A percentile compares a stretch with the other conserved stretches of the same genome.
These are phyloP conservation scores for Germaria angustata DNA, from an alignment of 2,888 invertebrate genomes.

Conservation along the genomic window DNA sequence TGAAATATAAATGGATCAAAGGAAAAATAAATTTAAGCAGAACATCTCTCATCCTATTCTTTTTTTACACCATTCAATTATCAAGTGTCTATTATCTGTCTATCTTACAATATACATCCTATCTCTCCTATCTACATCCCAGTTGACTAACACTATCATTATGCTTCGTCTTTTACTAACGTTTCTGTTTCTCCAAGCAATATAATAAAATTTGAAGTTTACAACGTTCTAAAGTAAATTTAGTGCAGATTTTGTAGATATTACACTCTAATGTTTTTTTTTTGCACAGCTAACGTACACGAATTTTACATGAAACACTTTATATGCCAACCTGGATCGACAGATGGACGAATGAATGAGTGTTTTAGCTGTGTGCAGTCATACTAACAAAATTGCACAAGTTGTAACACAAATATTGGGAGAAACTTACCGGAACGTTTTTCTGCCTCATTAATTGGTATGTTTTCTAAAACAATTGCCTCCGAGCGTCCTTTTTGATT, in stretches of 20 bases:
- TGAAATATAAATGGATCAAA: too few species aligned
- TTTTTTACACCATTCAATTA: too few species aligned
- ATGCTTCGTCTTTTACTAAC: neutral
- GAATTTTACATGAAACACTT: constrained; percentile 41
- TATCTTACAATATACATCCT: too few species aligned
- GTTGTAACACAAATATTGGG: constrained; percentile 22
- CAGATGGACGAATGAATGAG: neutral
- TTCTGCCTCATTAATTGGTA: constrained; percentile 92
- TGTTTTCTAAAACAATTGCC: constrained; percentile 89
- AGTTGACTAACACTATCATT: too few species aligned
- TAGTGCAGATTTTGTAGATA: constrained; percentile 30
- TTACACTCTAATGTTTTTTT: constrained; percentile 26
- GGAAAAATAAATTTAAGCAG: too few species aligned
- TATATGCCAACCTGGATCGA: constrained; percentile 5
- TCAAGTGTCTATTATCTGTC: neutral
- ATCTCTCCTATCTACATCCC: too few species aligned
- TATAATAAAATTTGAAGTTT: constrained; percentile 57
- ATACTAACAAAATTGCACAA: neutral
- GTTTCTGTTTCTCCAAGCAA: constrained; percentile 22
- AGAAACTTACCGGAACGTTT: constrained; percentile 87
- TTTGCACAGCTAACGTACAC: constrained; percentile 11
- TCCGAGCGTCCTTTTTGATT: constrained; percentile 93
- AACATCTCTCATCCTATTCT: too few species aligned
- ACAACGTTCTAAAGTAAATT: constrained; percentile 44
- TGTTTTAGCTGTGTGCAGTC: neutral